Evolutionary conservation across 2,113 vertebrate species (phyloP).

Genomic region (Narcine bancroftii): DNA sequence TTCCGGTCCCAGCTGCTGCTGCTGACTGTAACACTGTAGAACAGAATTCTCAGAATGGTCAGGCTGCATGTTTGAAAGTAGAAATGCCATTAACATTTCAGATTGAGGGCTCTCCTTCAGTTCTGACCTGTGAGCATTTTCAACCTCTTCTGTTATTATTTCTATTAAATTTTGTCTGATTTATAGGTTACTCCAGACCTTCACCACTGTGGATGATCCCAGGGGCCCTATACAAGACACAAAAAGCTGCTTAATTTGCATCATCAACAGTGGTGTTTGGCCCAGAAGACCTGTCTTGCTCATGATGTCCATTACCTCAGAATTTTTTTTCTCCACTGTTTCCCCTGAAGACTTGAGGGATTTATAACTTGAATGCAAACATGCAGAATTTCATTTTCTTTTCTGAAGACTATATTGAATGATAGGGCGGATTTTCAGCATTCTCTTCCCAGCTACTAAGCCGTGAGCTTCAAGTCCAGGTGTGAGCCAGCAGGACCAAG

Average conservation of each 20-base stretch:
- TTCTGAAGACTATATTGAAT: neutral
- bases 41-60: too few species aligned
- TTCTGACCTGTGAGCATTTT: too few species aligned
- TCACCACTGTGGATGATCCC: too few species aligned
- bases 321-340: neutral
- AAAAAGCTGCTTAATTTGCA: neutral
- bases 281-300: neutral
- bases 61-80: too few species aligned
- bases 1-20: too few species aligned
- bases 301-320: neutral
- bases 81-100: too few species aligned
- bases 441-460: neutral
- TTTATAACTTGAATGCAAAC: neutral
- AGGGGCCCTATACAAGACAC: neutral
- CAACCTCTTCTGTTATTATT: too few species aligned
- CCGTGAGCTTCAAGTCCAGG: neutral
- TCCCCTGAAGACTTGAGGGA: neutral
- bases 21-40: too few species aligned
- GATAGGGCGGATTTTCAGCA: neutral
- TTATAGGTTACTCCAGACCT: neutral
- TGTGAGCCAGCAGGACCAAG: neutral
- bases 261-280: neutral
- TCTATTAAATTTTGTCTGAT: neutral
- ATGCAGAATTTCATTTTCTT: neutral
- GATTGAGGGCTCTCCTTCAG: too few species aligned